A percentile compares a stretch with the other conserved stretches of the same genome.
phyloP scores from a whole-genome alignment of 64 coral and sea anemone species.

The Orbicella faveolata region DNA sequence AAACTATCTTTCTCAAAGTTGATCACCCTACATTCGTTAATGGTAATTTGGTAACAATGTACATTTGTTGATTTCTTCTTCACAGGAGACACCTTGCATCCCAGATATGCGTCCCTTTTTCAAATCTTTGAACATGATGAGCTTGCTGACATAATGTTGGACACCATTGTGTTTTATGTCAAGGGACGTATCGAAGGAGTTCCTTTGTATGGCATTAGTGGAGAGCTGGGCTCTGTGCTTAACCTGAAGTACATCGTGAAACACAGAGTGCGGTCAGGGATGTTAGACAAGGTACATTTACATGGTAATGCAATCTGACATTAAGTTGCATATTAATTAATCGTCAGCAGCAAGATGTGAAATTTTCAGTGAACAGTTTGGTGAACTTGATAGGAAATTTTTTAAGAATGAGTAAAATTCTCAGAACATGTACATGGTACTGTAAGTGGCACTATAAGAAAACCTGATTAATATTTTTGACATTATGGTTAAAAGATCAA shows the following conservation, averaged over 20 bases:
- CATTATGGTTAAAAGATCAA: no score
- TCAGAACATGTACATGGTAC: no score
- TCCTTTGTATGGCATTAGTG: constrained; percentile 77
- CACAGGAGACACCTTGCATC: constrained; percentile 58
- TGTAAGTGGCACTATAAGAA: no score
- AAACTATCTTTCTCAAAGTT: no score
- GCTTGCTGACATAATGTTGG: constrained; percentile 72
- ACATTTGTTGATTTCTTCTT: neutral
- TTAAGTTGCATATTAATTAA: no score
- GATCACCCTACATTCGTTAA: no score
- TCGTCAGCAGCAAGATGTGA: no score
- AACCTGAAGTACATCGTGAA: constrained; percentile 94
- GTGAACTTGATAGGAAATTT: no score
- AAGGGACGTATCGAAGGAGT: constrained; percentile 86
- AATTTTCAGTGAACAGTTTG: no score
- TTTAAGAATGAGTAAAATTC: no score
- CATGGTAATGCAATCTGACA: neutral
- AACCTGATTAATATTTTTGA: no score
- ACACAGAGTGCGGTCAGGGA: constrained; percentile 67
- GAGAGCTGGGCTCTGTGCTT: constrained; percentile 67
- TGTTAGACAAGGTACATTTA: constrained; percentile 73
- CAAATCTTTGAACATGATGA: constrained; percentile 79
- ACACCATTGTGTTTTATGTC: constrained; percentile 87
- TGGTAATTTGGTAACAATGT: no score
- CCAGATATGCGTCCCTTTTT: constrained; percentile 79